Percentiles rank a stretch among this genome's conserved stretches.
Evolutionary conservation across 1,140 invertebrate species (phyloP).

Genomic region (Himalopsyche phryganea): DNA sequence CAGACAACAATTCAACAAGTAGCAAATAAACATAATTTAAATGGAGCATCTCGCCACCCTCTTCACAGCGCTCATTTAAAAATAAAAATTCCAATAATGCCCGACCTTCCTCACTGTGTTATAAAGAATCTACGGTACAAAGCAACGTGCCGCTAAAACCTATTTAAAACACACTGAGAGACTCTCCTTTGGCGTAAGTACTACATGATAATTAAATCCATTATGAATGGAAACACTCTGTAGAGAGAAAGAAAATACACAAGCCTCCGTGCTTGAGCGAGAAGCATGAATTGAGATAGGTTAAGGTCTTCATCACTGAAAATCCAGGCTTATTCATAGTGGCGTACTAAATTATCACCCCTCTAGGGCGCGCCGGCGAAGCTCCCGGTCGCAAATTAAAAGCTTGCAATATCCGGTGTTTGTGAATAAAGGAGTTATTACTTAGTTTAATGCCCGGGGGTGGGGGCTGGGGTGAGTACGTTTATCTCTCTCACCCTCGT

Average conservation of each 20-base stretch:
- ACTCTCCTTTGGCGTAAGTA: slow-evolving; percentile 5
- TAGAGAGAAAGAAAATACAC: slow-evolving; percentile 4
- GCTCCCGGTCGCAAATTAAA: slow-evolving; percentile 23
- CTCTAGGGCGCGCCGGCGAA: slow-evolving; percentile 1
- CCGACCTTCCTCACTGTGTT: slow-evolving; percentile 22
- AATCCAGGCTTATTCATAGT: slow-evolving; percentile 28
- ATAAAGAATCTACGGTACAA: too few relatives aligned
- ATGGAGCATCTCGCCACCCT: slow-evolving; percentile 6
- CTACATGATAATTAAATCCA: slow-evolving; percentile 34
- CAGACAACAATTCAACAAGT: slow-evolving; percentile 19
- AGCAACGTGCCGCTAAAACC: background rate
- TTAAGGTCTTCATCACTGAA: slow-evolving; percentile 31
- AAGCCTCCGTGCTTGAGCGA: background rate
- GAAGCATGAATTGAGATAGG: slow-evolving; percentile 23
- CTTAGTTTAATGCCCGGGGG: slow-evolving; percentile 20
- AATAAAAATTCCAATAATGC: slow-evolving; percentile 8
- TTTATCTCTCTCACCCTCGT: slow-evolving; percentile 20
- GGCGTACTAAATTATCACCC: slow-evolving; percentile 27
- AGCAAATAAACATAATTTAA: slow-evolving; percentile 31
- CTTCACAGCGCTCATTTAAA: background rate
- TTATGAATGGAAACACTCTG: slow-evolving; percentile 30
- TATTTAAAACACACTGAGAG: slow-evolving; percentile 4
- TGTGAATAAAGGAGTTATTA: slow-evolving; percentile 32
- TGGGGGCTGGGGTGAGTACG: slow-evolving; percentile 9
- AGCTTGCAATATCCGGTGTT: slow-evolving; percentile 25